Conservation (phyloP, 2,888 invertebrate genomes). For the Tupiocoris notatus region DNA sequence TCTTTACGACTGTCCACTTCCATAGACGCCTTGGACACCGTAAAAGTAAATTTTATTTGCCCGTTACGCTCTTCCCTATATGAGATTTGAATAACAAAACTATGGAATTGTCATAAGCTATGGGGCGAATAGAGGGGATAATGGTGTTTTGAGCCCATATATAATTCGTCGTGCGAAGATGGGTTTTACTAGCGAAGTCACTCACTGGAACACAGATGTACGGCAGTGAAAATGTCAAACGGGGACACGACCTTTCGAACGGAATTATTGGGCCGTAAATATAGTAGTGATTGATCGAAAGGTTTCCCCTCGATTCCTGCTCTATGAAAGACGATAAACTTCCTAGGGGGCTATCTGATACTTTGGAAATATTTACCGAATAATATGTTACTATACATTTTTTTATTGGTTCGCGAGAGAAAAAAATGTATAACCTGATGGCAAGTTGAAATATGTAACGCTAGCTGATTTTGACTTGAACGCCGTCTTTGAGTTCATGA, state of each 20-base stretch:
- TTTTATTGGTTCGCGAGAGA: no score
- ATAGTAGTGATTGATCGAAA: background rate
- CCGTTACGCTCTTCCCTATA: background rate
- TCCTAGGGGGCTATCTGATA: no score
- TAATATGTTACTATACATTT: no score
- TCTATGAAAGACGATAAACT: no score
- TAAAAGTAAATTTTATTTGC: constrained; percentile 40
- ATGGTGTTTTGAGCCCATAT: constrained; percentile 38
- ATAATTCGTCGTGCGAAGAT: constrained; percentile 9
- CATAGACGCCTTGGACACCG: constrained; percentile 30
- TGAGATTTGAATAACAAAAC: constrained; percentile 42
- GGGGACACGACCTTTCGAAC: constrained; percentile 3
- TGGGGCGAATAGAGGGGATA: background rate
- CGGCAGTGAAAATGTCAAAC: constrained; percentile 37
- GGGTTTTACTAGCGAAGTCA: constrained; percentile 25
- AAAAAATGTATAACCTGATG: no score
- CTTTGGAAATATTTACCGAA: no score
- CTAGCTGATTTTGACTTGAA: no score
- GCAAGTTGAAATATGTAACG: no score
- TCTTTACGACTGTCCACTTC: constrained; percentile 39
- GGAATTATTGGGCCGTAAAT: background rate
- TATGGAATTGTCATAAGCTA: background rate
- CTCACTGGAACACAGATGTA: constrained; percentile 42
- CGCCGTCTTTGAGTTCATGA: no score
- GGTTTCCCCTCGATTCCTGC: no score